Base-by-base conservation (phyloP, 2,113 vertebrate genomes). In the Tupaia chinensis region DNA sequence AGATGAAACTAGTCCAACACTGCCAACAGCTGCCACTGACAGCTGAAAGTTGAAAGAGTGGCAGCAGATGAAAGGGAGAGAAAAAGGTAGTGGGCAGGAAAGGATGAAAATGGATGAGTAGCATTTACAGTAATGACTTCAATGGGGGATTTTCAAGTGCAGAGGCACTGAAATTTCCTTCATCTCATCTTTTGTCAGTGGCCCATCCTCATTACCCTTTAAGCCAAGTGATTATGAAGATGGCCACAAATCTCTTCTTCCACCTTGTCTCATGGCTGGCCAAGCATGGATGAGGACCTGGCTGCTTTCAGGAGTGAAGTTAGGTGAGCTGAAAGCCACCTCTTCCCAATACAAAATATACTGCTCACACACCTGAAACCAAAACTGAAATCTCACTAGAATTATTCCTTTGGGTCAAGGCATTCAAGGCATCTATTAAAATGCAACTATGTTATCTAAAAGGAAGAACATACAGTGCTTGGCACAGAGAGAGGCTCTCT, bases 41-140 rank as follows among this genome's bases (percentile, higher is more conserved):
- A 93, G 69, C 65, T 87, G 69, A 96, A 85, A 97, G 91, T 91
- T 96, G 65, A 95, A 87, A 97, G 44, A 66, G 80, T 95, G 70
- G 79, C 87, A 89, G 74, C 87, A 89, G 58, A 85, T 92, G 56
- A 95, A 93, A 96, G 65, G 91, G 11, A 91, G n/a, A 23, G 29
- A 16, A 22, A 94, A 78, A 69, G n/a, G 54, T 79, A 78, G 56
- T 88, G 27, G 95, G 76, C 58, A 94, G n/a, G 29, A 25, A 56
- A 95, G 13, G 70, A 72, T 88, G 68, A 89, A 82, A 91, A 72
- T 9, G 29, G 44, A 91, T 83, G 32, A 91, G 72, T 65, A 44
- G n/a, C 70, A 77, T 92, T 89, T 89, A 65, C 25, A 91, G 23
- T 44, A 29, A 81, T 85, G 53, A 65, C 29, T 84, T 69, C 91